phyloP scores from a whole-genome alignment of 2,888 invertebrate genomes.

The Latrodectus hesperus region DNA sequence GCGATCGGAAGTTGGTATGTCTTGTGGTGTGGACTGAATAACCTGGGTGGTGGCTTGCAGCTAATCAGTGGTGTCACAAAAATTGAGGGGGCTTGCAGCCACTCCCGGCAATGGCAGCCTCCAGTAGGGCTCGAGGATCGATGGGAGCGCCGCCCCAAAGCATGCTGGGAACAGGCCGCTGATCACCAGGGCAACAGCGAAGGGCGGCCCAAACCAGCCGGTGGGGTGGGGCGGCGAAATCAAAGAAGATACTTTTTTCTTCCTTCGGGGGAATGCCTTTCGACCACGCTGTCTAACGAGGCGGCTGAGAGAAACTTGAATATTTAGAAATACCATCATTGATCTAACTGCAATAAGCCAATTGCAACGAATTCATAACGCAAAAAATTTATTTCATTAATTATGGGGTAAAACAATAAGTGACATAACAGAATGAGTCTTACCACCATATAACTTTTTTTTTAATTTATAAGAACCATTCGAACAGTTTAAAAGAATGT shows the following conservation, averaged over 20 bases:
- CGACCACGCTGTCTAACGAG: too few species aligned
- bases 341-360: too few species aligned
- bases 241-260: background rate
- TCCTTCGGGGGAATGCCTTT: too few species aligned
- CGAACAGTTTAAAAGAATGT: too few species aligned
- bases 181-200: constrained; percentile 45
- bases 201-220: constrained; percentile 34
- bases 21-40: background rate
- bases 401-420: too few species aligned
- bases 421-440: too few species aligned
- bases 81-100: constrained; percentile 53
- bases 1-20: background rate
- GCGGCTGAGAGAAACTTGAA: too few species aligned
- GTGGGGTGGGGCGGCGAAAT: constrained; percentile 7
- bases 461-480: too few species aligned
- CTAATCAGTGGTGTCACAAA: constrained; percentile 15
- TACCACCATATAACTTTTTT: too few species aligned
- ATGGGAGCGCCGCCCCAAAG: constrained; percentile 60
- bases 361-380: too few species aligned
- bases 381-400: too few species aligned
- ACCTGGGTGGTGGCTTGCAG: background rate
- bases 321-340: too few species aligned
- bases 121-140: constrained; percentile 60
- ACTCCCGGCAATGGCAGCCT: constrained; percentile 68
- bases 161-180: constrained; percentile 64